phyloP scores from a whole-genome alignment of 2,888 invertebrate species.

The Cheiracanthium punctorium region DNA sequence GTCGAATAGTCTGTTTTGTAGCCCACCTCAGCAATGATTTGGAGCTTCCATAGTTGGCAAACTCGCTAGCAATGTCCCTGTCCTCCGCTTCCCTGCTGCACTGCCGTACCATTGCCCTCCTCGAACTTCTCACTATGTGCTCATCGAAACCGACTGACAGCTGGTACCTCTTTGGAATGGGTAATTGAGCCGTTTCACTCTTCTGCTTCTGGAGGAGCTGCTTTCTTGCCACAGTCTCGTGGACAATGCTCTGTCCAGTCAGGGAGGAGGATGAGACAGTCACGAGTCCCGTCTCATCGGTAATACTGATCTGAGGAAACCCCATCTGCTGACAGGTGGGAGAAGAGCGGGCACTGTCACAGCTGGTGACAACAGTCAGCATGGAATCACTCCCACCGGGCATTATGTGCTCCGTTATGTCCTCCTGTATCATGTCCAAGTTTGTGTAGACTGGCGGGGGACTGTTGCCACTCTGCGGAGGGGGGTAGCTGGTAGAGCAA shows the following conservation, averaged over 20 bases:
- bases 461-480: conserved; percentile 74
- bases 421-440: conserved; percentile 76
- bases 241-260: conserved; percentile 37
- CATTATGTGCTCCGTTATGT: conserved; percentile 70
- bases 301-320: conserved; percentile 90
- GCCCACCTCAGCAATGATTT: conserved; percentile 64
- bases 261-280: conserved; percentile 69
- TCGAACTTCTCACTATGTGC: conserved; percentile 20
- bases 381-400: conserved; percentile 52
- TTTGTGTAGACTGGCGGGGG: conserved; percentile 76
- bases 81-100: conserved; percentile 55
- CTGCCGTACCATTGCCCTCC: conserved; percentile 51
- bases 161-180: conserved; percentile 47
- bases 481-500: conserved; percentile 40
- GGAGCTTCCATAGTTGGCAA: conserved; percentile 49
- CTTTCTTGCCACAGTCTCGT: conserved; percentile 32
- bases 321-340: conserved; percentile 70
- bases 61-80: conserved; percentile 59
- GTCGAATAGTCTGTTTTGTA: conserved; percentile 62
- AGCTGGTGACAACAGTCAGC: conserved; percentile 39
- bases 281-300: conserved; percentile 87
- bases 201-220: conserved; percentile 44
- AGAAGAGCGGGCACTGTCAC: conserved; percentile 65
- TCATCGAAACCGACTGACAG: conserved; percentile 45
- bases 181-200: conserved; percentile 35